Conservation (phyloP, 2,113 vertebrate genomes). For the Cricetomys ansorgei region DNA sequence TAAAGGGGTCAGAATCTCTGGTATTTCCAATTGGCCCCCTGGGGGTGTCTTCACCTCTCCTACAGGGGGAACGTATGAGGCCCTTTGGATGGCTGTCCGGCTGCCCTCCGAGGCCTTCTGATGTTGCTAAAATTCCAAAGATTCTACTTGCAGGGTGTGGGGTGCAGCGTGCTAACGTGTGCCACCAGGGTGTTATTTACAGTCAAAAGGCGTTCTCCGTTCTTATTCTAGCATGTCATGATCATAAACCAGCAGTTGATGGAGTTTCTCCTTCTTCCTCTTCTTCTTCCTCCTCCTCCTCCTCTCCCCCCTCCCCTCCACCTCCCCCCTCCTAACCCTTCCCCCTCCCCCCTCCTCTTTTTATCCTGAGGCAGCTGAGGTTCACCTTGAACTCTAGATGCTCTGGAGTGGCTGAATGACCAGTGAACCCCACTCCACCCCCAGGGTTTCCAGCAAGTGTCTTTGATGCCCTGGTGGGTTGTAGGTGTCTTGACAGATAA, state of each 20-base stretch:
- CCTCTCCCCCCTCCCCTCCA: too few relatives aligned
- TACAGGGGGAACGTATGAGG: neutral
- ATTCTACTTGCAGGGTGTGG: neutral
- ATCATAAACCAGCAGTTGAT: neutral
- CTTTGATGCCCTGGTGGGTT: neutral
- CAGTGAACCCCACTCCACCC: rapidly evolving
- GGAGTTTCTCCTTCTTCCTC: neutral
- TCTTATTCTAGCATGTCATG: neutral
- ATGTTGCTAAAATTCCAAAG: neutral
- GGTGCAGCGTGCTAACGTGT: neutral
- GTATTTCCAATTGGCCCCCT: neutral
- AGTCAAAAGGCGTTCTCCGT: neutral
- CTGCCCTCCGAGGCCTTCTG: too few relatives aligned
- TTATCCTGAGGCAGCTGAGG: neutral
- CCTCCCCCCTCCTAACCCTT: too few relatives aligned
- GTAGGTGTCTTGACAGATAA: neutral
- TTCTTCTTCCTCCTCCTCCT: too few relatives aligned
- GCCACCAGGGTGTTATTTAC: neutral
- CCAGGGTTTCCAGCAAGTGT: neutral
- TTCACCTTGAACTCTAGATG: neutral
- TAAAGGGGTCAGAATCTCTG: neutral
- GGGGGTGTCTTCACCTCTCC: neutral
- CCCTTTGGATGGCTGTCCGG: neutral
- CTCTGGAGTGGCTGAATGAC: neutral
- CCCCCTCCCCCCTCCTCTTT: too few relatives aligned